Evolutionary conservation across 35 echinoderm and acorn worm genomes (phyloP).

Genomic region (Apostichopus japonicus): DNA sequence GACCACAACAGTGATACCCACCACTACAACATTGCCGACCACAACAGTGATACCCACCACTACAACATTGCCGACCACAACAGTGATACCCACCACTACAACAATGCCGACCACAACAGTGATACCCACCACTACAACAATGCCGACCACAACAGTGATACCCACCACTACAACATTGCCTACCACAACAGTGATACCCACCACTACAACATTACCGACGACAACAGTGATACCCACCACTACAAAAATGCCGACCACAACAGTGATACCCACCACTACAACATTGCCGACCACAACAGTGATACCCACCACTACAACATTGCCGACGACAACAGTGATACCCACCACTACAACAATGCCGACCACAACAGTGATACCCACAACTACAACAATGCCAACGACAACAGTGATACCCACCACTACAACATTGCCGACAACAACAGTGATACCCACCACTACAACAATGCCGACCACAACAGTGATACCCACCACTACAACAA

Average conservation of each 20-base stretch:
- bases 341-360: conserved; percentile 27
- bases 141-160: not conserved
- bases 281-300: conserved; percentile 9
- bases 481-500: not conserved
- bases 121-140: conserved; percentile 22
- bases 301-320: conserved; percentile 16
- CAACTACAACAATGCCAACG: not conserved
- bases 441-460: not conserved
- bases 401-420: not conserved
- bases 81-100: conserved; percentile 30
- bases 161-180: conserved; percentile 13
- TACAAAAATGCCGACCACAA: conserved; percentile 45
- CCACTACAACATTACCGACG: conserved; percentile 39
- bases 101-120: conserved; percentile 26
- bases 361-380: not conserved
- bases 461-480: not conserved
- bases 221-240: conserved; percentile 25
- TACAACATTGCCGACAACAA: not conserved
- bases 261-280: conserved; percentile 34
- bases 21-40: not conserved
- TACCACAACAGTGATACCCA: conserved; percentile 24
- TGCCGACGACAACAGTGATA: conserved; percentile 18
- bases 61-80: conserved; percentile 54
- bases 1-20: not conserved
- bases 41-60: conserved; percentile 60